Conservation (phyloP, 2,113 vertebrate genomes). For the Haemorhous mexicanus region DNA sequence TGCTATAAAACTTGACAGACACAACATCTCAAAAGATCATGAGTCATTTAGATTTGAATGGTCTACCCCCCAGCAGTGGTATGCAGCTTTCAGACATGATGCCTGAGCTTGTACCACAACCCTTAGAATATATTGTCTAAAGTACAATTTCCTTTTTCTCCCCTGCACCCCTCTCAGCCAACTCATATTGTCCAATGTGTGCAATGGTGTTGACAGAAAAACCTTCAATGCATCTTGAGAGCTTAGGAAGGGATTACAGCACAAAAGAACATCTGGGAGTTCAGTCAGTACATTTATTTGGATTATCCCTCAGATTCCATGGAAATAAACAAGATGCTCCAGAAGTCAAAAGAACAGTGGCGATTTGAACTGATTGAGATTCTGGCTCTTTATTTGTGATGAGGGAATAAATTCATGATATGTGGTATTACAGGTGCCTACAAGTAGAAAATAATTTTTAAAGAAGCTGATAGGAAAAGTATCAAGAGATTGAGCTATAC, state of each 20-base stretch:
- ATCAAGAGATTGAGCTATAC: conserved; percentile 18
- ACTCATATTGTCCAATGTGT: neutral
- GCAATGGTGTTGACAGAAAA: neutral
- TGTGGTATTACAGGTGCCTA: conserved; percentile 54
- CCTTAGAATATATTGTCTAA: neutral
- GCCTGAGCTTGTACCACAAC: neutral
- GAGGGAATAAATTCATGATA: conserved; percentile 56
- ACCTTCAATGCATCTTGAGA: neutral
- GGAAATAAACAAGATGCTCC: neutral
- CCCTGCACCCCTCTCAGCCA: neutral
- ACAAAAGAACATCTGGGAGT: neutral
- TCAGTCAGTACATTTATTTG: neutral
- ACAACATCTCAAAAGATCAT: neutral
- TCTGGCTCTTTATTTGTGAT: conserved; percentile 70
- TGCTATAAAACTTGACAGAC: neutral
- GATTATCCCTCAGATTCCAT: neutral
- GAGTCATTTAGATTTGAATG: neutral
- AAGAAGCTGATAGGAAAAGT: conserved; percentile 27
- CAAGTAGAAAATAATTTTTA: conserved; percentile 50
- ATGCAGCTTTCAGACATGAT: neutral
- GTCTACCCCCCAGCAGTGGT: neutral
- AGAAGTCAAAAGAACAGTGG: conserved; percentile 3
- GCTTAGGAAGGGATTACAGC: neutral
- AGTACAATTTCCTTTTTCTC: neutral
- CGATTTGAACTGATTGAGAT: conserved; percentile 1